Evolutionary conservation across 2,888 invertebrate species (phyloP), one percentile per base, ranked within the genome.

Genomic region (Cheilosia grossa): DNA sequence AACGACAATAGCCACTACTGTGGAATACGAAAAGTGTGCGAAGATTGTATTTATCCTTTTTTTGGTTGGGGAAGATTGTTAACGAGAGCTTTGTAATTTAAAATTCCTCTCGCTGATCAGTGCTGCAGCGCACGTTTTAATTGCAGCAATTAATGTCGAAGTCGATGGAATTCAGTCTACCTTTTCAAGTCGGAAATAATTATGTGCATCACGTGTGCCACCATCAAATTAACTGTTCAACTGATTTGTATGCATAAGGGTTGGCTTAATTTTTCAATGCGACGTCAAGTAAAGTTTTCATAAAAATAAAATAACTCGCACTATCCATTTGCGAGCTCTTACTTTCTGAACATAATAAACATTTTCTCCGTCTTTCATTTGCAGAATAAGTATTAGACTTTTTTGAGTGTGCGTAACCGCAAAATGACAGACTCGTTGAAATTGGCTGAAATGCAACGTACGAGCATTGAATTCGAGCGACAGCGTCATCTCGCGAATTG

Each of bases 401-500:
- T 13, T 58, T 87, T 82, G 44, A 78, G 73, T 74, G 63, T 53
- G 47, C 67, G 56, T 44, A 51, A 74, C 72, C 73, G 87, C 78
- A 64, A 51, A 51, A 91, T 91, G 91, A 90, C 90, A 87, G 90
- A 91, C 88, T 90, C 90, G 81, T 89, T 90, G 72, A 91, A 90
- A 89, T 87, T 91, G 88, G 89, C 90, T 87, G 91, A 92, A 90
- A 92, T 92, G 91, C 92, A 92, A 89, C 90, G 92, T 88, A 91
- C 90, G 87, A 92, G 91, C 89, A 91, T 92, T 88, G 92, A 92
- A 87, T 91, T 91, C 86, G 92, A 92, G 89, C 90, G 92, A 89
- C 92, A 92, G 89, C 90, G 92, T 88, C 92, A 92, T 89, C 89
- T 92, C 89, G 91, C 92, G 87, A 92, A 92, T 90, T 92, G 92